Percentiles rank a stretch among this genome's conserved stretches.
These are phyloP conservation scores for Eupelmus urozonus DNA, from an alignment of 2,888 invertebrate species.

Conservation along the genomic window DNA sequence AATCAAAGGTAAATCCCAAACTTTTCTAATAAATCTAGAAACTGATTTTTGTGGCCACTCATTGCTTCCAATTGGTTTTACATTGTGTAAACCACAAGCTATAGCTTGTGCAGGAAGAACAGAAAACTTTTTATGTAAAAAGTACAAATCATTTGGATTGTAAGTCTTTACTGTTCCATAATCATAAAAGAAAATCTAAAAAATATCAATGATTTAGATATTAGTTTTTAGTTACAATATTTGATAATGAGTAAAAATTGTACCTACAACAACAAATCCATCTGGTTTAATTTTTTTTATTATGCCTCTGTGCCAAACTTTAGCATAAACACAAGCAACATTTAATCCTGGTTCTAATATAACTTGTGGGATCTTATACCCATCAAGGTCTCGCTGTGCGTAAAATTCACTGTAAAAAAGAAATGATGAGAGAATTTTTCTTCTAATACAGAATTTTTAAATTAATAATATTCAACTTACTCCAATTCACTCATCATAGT, in stretches of 20 bases:
- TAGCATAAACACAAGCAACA: slow-evolving; percentile 69
- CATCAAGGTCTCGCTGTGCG: slow-evolving; percentile 30
- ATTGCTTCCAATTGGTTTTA: slow-evolving; percentile 63
- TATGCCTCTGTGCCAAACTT: slow-evolving; percentile 71
- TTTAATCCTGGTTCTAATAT: slow-evolving; percentile 70
- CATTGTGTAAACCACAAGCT: slow-evolving; percentile 70
- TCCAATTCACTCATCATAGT: slow-evolving; percentile 68
- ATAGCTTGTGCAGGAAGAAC: slow-evolving; percentile 71
- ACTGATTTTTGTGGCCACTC: slow-evolving; percentile 65
- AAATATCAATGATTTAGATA: not conserved
- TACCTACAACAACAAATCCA: slow-evolving; percentile 68
- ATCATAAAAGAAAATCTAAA: slow-evolving; percentile 73
- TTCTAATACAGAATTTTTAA: slow-evolving; percentile 12
- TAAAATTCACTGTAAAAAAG: slow-evolving; percentile 54
- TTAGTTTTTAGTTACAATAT: not conserved
- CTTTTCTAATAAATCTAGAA: slow-evolving; percentile 62
- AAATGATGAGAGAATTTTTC: slow-evolving; percentile 9
- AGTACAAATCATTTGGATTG: slow-evolving; percentile 65
- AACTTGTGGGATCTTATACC: slow-evolving; percentile 67
- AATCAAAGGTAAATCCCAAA: slow-evolving; percentile 62
- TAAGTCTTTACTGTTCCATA: slow-evolving; percentile 72
- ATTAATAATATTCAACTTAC: slow-evolving; percentile 62
- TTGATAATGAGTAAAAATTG: slow-evolving; percentile 7
- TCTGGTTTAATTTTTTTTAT: slow-evolving; percentile 69
- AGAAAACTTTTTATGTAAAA: slow-evolving; percentile 70